A percentile compares a stretch with the other conserved stretches of the same genome.
These are phyloP conservation scores for Neopipo cinnamomea DNA, from an alignment of 2,113 vertebrate species.

Conservation along the genomic window DNA sequence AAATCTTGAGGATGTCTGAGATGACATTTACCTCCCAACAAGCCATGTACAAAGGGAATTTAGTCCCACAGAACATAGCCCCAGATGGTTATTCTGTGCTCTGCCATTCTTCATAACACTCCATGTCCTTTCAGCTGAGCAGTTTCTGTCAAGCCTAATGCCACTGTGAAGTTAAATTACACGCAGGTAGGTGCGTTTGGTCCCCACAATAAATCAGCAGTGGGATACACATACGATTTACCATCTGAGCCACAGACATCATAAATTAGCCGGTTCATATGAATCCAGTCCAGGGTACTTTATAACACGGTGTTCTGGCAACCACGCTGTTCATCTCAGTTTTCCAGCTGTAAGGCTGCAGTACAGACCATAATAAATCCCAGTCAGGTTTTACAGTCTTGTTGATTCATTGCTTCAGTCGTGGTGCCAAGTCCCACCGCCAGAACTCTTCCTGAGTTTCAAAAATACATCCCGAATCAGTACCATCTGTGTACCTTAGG, in stretches of 20 bases:
- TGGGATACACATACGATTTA: background rate
- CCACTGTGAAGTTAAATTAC: slow-evolving; percentile 37
- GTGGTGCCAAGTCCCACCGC: background rate
- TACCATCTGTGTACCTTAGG: background rate
- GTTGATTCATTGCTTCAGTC: background rate
- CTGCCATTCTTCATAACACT: background rate
- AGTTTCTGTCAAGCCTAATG: slow-evolving; percentile 13
- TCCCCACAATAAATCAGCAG: slow-evolving; percentile 22
- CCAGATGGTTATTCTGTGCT: background rate
- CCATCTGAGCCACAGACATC: slow-evolving; percentile 3
- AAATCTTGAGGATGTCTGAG: slow-evolving; percentile 16
- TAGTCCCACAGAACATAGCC: background rate
- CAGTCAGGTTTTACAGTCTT: slow-evolving; percentile 27
- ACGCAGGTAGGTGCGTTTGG: background rate
- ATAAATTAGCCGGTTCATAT: slow-evolving; percentile 45
- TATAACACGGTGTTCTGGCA: slow-evolving; percentile 12
- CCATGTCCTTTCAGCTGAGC: background rate
- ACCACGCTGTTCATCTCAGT: background rate
- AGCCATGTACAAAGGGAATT: background rate
- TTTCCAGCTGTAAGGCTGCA: slow-evolving; percentile 39
- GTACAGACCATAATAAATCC: slow-evolving; percentile 34
- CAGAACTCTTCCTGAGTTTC: background rate
- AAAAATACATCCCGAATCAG: background rate
- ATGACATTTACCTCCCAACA: slow-evolving; percentile 7
- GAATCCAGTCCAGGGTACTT: background rate